A percentile compares a stretch with the other conserved stretches of the same genome.
Conservation (phyloP, 2,113 vertebrate species). For the Megaceryle maxima region DNA sequence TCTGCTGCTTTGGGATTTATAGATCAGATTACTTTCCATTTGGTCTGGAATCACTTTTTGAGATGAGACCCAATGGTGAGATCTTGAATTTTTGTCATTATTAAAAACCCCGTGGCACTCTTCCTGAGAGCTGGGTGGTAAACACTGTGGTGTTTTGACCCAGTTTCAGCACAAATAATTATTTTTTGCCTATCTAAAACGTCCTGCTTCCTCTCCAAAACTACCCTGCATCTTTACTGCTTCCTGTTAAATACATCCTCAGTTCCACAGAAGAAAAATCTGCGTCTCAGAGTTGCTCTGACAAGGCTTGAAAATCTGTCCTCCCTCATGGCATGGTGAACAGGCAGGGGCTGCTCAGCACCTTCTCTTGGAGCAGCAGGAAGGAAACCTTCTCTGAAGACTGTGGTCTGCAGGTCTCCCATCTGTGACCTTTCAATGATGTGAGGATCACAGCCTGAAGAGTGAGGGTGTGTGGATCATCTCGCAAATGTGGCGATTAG, state of each 20-base stretch:
- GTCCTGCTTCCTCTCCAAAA: slow-evolving; percentile 20
- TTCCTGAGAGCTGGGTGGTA: slow-evolving; percentile 29
- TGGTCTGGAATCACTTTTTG: slow-evolving; percentile 34
- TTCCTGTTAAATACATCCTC: slow-evolving; percentile 17
- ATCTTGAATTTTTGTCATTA: slow-evolving; percentile 25
- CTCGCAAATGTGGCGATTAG: background rate
- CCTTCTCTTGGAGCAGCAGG: background rate
- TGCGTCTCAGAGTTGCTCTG: background rate
- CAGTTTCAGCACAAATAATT: slow-evolving; percentile 17
- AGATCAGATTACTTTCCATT: background rate
- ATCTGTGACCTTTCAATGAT: background rate
- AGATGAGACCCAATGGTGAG: slow-evolving; percentile 46
- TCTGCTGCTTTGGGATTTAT: background rate
- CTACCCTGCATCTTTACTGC: background rate
- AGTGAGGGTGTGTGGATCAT: background rate
- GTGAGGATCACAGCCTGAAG: background rate
- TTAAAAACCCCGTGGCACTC: slow-evolving; percentile 27
- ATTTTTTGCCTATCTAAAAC: background rate
- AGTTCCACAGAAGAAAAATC: background rate
- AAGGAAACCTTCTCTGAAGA: background rate
- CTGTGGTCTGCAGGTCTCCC: background rate
- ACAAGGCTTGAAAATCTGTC: background rate
- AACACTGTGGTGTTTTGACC: slow-evolving; percentile 31
- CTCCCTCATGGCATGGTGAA: background rate
- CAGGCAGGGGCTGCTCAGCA: background rate